Conservation (phyloP, 92 coral and sea anemone species). For the Diadumene lineata region DNA sequence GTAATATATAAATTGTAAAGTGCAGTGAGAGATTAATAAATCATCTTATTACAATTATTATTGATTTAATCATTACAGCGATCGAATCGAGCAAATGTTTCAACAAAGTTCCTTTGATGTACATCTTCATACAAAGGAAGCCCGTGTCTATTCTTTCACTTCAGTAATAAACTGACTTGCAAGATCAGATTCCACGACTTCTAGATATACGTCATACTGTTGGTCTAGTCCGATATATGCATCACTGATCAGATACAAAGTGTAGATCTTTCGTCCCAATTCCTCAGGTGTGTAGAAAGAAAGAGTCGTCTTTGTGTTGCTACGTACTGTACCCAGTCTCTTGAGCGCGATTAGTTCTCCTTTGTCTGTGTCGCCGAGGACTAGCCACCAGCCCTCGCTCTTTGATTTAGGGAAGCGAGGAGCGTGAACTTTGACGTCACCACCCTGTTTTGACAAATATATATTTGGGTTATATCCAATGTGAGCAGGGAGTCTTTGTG, state of each 20-base stretch:
- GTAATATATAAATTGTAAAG: no score
- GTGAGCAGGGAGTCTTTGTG: no score
- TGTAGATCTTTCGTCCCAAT: slow-evolving; percentile 80
- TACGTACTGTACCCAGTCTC: slow-evolving; percentile 78
- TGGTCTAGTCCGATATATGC: slow-evolving; percentile 96
- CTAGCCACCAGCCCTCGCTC: slow-evolving; percentile 94
- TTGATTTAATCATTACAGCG: no score
- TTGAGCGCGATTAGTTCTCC: slow-evolving; percentile 94
- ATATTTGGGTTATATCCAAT: no score
- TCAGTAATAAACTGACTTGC: slow-evolving; percentile 90
- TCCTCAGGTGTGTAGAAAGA: slow-evolving; percentile 95
- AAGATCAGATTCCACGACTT: slow-evolving; percentile 80
- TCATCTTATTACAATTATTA: no score
- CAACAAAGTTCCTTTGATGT: no score
- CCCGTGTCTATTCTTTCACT: slow-evolving; percentile 25
- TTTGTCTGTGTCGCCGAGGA: slow-evolving; percentile 89
- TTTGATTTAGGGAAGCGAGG: slow-evolving; percentile 92
- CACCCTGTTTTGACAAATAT: slow-evolving; percentile 55
- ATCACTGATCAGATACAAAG: slow-evolving; percentile 88
- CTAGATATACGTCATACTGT: slow-evolving; percentile 79
- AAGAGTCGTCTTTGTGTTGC: slow-evolving; percentile 65
- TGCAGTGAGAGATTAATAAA: no score
- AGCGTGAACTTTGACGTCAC: slow-evolving; percentile 78
- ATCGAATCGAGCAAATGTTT: no score
- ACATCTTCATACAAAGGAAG: no score